Evolutionary conservation across 2,113 vertebrate genomes (phyloP), one percentile per base, ranked within the genome.

Genomic region (Rhinoderma darwinii): DNA sequence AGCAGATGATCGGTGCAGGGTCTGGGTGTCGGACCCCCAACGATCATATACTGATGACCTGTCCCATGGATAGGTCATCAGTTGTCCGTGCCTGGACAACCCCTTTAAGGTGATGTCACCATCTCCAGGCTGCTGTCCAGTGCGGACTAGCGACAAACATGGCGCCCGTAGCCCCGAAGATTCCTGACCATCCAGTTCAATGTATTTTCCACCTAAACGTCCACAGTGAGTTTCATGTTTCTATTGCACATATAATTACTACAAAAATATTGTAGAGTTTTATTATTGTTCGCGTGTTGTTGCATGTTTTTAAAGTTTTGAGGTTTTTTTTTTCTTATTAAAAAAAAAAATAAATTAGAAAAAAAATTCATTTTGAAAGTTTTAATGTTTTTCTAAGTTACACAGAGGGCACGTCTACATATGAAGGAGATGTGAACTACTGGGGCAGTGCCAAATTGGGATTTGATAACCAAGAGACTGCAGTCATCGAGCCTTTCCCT

Each of bases 251-350:
- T 54, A 35, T 76, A 50, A 82, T 56, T 72, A 56, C 70, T 74
- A 22, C 27, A 30, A 25, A 37, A 84, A 56, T 39, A 41, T 74
- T 74, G 66, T 74, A 84, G 68, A 47, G 50, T 30, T 84, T 74
- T 59, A 50, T 51, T 74, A 74, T 56, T 39, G 68, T 84, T 74
- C 15, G 25, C 27, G 44, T 74, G 81, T 84, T 84, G 66, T 73
- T 43, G 82, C 82, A 84, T 84, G 82, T 74, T 32, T n/a, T n/a
- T n/a, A n/a, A 41, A 37, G 11, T 11, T 27, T 37, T n/a, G n/a
- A n/a, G n/a, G n/a, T n/a, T 50, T 72, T 47, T 30, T 78, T 72
- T 32, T 84, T 41, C 35, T 22, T 72, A 72, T 15, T 41, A 72
- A 84, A 51, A 54, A 51, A 54, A 12, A 61, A 27, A 14, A 41